Evolutionary conservation across 2,888 invertebrate genomes (phyloP).

Genomic region (Poecilobothrus nobilitatus): DNA sequence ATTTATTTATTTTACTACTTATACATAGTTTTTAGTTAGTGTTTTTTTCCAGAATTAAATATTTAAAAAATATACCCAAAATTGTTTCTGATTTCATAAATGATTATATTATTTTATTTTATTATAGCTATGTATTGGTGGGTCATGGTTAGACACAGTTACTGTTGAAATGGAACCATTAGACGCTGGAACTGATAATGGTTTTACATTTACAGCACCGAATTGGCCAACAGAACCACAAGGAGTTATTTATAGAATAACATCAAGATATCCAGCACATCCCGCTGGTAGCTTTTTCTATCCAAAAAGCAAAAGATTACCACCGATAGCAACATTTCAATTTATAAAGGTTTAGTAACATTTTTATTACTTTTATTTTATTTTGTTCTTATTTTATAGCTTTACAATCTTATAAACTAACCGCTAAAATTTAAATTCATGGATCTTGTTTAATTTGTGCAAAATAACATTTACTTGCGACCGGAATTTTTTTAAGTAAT

Average conservation of each 20-base stretch:
- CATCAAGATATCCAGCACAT: constrained; percentile 79
- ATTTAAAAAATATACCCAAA: too few species aligned
- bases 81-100: too few species aligned
- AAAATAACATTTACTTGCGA: too few species aligned
- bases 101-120: too few species aligned
- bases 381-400: constrained; percentile 15
- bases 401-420: constrained; percentile 28
- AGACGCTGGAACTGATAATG: constrained; percentile 91
- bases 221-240: constrained; percentile 91
- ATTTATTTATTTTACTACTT: too few species aligned
- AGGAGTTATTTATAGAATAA: constrained; percentile 80
- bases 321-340: constrained; percentile 83
- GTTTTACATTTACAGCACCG: constrained; percentile 93
- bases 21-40: too few species aligned
- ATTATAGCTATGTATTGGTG: constrained; percentile 74
- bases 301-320: constrained; percentile 76
- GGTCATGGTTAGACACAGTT: constrained; percentile 84
- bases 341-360: constrained; percentile 70
- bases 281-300: constrained; percentile 93
- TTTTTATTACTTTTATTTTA: constrained; percentile 7
- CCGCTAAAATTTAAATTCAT: too few species aligned
- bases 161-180: constrained; percentile 85
- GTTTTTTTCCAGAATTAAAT: too few species aligned
- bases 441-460: too few species aligned
- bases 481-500: too few species aligned